These are phyloP conservation scores for Indicator indicator DNA, from an alignment of 2,113 vertebrate genomes.

Conservation along the genomic window DNA sequence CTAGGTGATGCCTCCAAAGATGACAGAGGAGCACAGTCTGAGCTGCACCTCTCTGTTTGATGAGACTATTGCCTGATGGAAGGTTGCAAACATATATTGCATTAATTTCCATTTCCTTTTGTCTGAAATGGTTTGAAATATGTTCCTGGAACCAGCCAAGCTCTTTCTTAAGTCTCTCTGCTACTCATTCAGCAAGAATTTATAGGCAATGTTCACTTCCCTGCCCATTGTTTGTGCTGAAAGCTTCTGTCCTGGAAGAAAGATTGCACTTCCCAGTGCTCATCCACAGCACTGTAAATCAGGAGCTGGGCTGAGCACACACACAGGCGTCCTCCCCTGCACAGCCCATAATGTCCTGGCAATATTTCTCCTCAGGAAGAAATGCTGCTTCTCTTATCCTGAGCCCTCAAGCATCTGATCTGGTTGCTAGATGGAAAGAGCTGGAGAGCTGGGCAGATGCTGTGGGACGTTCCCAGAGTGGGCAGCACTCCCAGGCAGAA, in stretches of 20 bases:
- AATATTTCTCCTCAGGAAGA: neutral
- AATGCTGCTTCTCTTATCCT: neutral
- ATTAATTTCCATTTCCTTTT: neutral
- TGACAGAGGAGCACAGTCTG: neutral
- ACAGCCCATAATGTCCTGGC: neutral
- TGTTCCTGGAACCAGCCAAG: neutral
- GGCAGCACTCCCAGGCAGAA: neutral
- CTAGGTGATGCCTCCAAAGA: neutral
- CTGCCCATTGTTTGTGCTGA: neutral
- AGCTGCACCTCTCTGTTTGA: neutral
- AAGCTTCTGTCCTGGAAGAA: conserved; percentile 5
- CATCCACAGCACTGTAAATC: neutral
- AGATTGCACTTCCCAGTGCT: neutral
- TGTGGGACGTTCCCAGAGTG: neutral
- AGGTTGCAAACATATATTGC: neutral
- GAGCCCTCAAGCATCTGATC: neutral
- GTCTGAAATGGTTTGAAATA: neutral
- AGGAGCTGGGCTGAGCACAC: neutral
- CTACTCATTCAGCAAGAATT: conserved; percentile 10
- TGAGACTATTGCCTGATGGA: neutral
- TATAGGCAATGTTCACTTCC: neutral
- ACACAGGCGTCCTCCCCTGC: neutral
- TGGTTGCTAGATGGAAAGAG: neutral
- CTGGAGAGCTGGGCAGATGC: neutral
- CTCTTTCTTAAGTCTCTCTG: neutral